Percentiles rank a stretch among this genome's conserved stretches.
phyloP scores from a whole-genome alignment of 2,888 invertebrate genomes.

The Andrena camellia region DNA sequence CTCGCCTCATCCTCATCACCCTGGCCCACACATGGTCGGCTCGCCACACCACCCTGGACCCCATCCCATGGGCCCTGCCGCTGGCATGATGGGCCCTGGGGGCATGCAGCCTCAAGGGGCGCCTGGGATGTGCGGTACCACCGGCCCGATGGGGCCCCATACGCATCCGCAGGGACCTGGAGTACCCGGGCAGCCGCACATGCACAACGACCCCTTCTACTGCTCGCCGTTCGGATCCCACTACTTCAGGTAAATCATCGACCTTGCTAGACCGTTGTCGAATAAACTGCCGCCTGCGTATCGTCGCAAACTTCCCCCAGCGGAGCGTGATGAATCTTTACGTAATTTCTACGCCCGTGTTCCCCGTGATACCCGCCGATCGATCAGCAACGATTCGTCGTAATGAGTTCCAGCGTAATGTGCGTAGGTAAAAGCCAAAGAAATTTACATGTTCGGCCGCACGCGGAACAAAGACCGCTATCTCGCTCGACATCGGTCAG shows the following conservation, averaged over 20 bases:
- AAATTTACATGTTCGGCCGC: slow-evolving; percentile 46
- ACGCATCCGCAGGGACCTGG: slow-evolving; percentile 81
- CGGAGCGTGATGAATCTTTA: not conserved
- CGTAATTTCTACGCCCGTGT: not conserved
- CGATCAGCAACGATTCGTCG: slow-evolving; percentile 14
- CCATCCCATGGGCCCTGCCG: slow-evolving; percentile 81
- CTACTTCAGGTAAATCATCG: slow-evolving; percentile 86
- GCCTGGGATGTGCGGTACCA: slow-evolving; percentile 83
- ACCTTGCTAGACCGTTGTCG: not conserved
- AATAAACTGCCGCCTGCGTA: not conserved
- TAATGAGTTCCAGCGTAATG: slow-evolving; percentile 34
- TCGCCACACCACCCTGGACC: slow-evolving; percentile 83
- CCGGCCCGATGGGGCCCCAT: slow-evolving; percentile 83
- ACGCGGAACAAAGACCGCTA: slow-evolving; percentile 43
- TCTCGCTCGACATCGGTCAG: slow-evolving; percentile 36
- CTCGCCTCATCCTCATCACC: slow-evolving; percentile 83
- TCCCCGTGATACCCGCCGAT: slow-evolving; percentile 10
- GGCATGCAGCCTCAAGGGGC: slow-evolving; percentile 83
- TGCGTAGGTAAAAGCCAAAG: slow-evolving; percentile 18
- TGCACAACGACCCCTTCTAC: slow-evolving; percentile 87
- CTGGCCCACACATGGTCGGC: slow-evolving; percentile 83
- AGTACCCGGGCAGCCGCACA: slow-evolving; percentile 85
- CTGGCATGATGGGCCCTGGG: slow-evolving; percentile 78
- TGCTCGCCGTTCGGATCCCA: slow-evolving; percentile 87
- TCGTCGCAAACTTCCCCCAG: slow-evolving; percentile 2